Base-by-base conservation (phyloP, 2,113 vertebrate genomes). In the Sula dactylatra region DNA sequence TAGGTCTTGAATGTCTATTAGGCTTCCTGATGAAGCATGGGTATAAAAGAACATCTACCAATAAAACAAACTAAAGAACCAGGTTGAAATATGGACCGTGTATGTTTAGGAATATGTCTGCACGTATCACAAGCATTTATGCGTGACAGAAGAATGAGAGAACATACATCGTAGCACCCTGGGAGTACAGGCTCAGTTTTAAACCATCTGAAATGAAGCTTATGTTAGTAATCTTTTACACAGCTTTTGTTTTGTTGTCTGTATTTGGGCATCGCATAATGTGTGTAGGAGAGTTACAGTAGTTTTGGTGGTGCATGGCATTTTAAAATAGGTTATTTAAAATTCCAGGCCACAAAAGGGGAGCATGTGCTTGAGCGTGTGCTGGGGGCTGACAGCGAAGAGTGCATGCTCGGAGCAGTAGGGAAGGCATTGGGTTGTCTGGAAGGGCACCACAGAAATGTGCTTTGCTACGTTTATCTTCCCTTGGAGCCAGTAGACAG, bases 321-420 rank as follows among this genome's bases (percentile, higher is more conserved):
- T 65, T 90, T 90, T 82, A n/a, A 49, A 88, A 55, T 4, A 81
- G 54, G 16, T 36, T 61, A 65, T 58, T 90, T 84, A 29, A 71
- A 62, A 89, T 79, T 81, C 56, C 16, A 45, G 31, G 32, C 21
- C 40, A 49, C 49, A 59, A 40, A 81, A 71, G 8, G 8, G 52
- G 56, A 72, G 38, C 34, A 34, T 1, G 8, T 5, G 3, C 36
- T 81, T 2, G 4, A 64, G 66, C 7, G 8, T 0, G 0, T 91
- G 58, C 50, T 0, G 1, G 24, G 67, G 34, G 9, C 81, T 90
- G 55, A 34, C 50, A 61, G 49, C 2, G 4, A 80, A 86, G 67
- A 45, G 20, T 6, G 2, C 9, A 4, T 0, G 1, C 64, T 67
- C 4, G 6, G 64, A 83, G 49, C 3, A 9, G 42, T 54, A 22